Percentiles rank a stretch among this genome's conserved stretches.
Conservation (phyloP, 2,113 vertebrate species). For the Loxodonta africana region DNA sequence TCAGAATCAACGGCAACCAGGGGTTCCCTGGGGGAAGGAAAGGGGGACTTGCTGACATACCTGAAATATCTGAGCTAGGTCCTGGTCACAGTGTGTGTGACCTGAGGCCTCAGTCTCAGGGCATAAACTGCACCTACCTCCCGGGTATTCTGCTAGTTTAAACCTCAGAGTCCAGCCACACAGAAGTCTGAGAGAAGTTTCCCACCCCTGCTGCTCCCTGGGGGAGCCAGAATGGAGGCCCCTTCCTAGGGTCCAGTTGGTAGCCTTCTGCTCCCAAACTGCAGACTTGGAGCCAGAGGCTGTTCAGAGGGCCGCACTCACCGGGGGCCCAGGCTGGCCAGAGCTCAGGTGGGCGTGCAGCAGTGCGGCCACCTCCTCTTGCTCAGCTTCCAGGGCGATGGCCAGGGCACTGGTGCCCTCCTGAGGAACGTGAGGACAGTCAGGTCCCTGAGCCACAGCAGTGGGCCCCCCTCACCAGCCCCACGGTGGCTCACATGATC, state of each 20-base stretch:
- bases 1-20: neutral
- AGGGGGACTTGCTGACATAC: neutral
- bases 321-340: constrained; percentile 83
- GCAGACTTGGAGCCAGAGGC: neutral
- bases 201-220: neutral
- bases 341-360: constrained; percentile 93
- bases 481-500: constrained; percentile 91
- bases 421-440: constrained; percentile 77
- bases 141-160: neutral
- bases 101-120: neutral
- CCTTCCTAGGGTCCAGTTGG: no score
- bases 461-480: neutral
- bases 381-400: constrained; percentile 94
- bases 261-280: neutral
- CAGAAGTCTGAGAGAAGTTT: accelerated
- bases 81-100: neutral
- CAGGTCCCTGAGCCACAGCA: neutral
- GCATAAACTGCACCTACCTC: neutral
- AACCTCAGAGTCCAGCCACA: neutral
- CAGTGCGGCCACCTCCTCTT: constrained; percentile 95
- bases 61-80: neutral
- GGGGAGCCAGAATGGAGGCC: neutral
- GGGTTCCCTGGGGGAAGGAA: neutral
- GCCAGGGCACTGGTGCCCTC: constrained; percentile 96
- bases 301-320: constrained; percentile 83